Evolutionary conservation across 2,113 vertebrate genomes (phyloP).

Genomic region (Ardeotis arabs): DNA sequence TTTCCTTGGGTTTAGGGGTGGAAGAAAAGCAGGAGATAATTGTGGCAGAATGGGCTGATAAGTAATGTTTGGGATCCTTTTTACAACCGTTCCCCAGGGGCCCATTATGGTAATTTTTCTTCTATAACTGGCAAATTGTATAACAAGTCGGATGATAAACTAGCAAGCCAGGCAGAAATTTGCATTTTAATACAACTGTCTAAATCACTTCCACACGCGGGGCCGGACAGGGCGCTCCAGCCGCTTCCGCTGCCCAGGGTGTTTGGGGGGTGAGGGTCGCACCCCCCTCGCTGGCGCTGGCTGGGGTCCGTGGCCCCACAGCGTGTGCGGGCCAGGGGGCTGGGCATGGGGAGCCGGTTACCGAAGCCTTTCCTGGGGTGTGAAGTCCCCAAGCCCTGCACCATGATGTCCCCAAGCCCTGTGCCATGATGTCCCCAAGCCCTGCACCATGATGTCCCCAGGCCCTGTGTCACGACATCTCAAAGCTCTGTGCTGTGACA

Average conservation of each 20-base stretch:
- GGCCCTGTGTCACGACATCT: accelerated
- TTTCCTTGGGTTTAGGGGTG: slow-evolving; percentile 31
- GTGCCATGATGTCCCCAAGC: accelerated
- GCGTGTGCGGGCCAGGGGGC: accelerated
- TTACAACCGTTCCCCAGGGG: slow-evolving; percentile 80
- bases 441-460: accelerated
- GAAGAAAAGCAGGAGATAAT: slow-evolving; percentile 74
- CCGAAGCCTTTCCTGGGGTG: neutral
- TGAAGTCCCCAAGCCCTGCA: neutral
- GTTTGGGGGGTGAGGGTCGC: neutral
- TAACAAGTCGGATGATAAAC: slow-evolving; percentile 86
- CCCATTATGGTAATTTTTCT: slow-evolving; percentile 87
- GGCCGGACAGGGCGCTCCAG: slow-evolving; percentile 35
- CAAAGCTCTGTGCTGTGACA: accelerated
- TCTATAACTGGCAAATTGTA: slow-evolving; percentile 85
- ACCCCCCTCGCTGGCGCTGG: neutral
- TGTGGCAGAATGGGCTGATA: slow-evolving; percentile 71
- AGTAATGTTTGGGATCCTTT: slow-evolving; percentile 78
- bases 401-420: accelerated
- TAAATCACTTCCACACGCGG: slow-evolving; percentile 69
- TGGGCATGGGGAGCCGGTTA: neutral
- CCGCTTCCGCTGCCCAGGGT: neutral
- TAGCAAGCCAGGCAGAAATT: slow-evolving; percentile 86
- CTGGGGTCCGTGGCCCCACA: too few relatives aligned
- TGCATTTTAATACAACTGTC: slow-evolving; percentile 91